Base-by-base conservation (phyloP, 2,797 vertebrate genomes). In the Pseudochirops corinnae region DNA sequence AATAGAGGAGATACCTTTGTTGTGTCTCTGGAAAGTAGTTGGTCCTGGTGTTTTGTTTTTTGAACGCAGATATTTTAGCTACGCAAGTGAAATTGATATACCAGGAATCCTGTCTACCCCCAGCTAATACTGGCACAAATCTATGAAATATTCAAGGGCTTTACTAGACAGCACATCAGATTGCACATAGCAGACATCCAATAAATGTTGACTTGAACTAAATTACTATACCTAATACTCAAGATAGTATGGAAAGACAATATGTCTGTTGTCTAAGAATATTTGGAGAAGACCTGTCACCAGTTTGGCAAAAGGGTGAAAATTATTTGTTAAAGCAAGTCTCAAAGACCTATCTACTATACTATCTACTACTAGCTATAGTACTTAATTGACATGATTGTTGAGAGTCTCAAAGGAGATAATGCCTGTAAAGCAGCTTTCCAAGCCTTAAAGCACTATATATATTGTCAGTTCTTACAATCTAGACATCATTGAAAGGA, bases 1-100 rank as follows among this genome's bases (percentile, higher is more conserved):
- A 82, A 82, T 2, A 28, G 10, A 50, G 13, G 21, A 87, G 52
- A 93, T 14, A 91, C n/a, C 5, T 91, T 55, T 56, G 58, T 93
- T 26, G 18, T 90, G 18, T 94, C 91, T 94, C 55, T 92, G 55
- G 92, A 50, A 33, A 82, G 58, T 67, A 82, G 33, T 93, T 94
- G 39, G 74, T 87, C 28, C n/a, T 90, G n/a, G 10, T 18, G 46
- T 96, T 93, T 96, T 21, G 50, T 92, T 96, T 33, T 92, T 18
- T 55, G 53, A 95, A 94, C 26, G n/a, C 50, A 93, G 57, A 87
- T 60, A 28, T 91, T 39, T 55, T 53, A 50, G n/a, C 52, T 90
- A 24, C 11, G 33, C 53, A 93, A 67, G 94, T 55, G 14, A 31
- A 94, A 82, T 29, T 33, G 87, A 93, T 87, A 87, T 90, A 93